Base-by-base conservation (phyloP, 2,113 vertebrate genomes). In the Uria lomvia region DNA sequence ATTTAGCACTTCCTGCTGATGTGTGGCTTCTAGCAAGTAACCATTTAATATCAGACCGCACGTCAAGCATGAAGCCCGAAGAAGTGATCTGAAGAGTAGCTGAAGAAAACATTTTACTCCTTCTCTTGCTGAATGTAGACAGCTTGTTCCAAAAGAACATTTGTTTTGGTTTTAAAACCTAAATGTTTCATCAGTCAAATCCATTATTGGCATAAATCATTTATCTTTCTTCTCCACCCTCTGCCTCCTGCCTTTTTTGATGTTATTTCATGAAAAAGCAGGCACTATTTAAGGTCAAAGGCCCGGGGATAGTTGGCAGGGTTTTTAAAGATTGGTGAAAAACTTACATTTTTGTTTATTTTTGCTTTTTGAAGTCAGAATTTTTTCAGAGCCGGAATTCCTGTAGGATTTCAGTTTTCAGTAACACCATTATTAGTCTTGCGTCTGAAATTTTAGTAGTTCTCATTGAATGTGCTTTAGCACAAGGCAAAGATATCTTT, bases 1-100 rank as follows among this genome's bases (percentile, higher is more conserved):
- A 66, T 93, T 88, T 90, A 92, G 94, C 84, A 91, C 90, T 96
- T 97, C 95, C 96, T 97, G 96, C 74, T 94, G 43, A 40, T 91
- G 32, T 92, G 89, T 71, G 80, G 89, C 82, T 96, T 66, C 66
- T 62, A 66, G 75, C 45, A 67, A 95, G 92, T 93, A 95, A 95
- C 82, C 47, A 86, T 89, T 92, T 94, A 91, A 62, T 94, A 95
- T 86, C 89, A 94, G 74, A 86, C 70, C 4, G 0, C 63, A 52
- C 3, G 7, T 71, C 87, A 88, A 92, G 16, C 60, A 43, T 20
- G 55, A 84, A 74, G 78, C 36, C 43, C 59, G 45, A 73, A 80
- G 50, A 70, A 73, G 7, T 26, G 30, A 60, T 75, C 79, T 50
- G 23, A 86, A 86, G 18, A 32, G 32, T 5, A 55, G 40, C n/a